Base-by-base conservation (phyloP, 2,888 invertebrate genomes). In the Apamea monoglypha region DNA sequence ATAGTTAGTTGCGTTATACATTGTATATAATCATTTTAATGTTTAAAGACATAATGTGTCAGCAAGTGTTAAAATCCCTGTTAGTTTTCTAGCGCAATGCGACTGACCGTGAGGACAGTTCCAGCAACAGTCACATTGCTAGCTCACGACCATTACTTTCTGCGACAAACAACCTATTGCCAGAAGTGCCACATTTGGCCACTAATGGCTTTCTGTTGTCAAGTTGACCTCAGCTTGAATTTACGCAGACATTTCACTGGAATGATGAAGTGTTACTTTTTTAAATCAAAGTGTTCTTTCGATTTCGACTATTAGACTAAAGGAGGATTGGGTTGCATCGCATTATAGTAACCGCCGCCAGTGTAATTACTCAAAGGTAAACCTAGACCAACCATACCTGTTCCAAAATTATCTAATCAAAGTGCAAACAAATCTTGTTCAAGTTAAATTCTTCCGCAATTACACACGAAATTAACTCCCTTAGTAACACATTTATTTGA, bases 131-230 rank as follows among this genome's bases (percentile, higher is more conserved):
- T 86, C 86, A 84, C 82, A 89, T 89, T 86, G 84, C 80, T 76
- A 74, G 40, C 80, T 78, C 76, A 87, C 66, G 56, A 68, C 82
- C 85, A 91, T 91, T 88, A 91, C 83, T 89, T 90, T 85, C 78
- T 56, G 82, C 91, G 91, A 94, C 89, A 92, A 93, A 93, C 91
- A 92, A 92, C 44, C 91, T 91, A 85, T 61, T 44, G 71, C 66
- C 50, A 76, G 56, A 73, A 78, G 88, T 84, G 88, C 88, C 88
- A 91, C 89, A 88, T 89, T 91, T 83, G 80, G 69, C 85, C 89
- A 70, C 92, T 93, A 93, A 93, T 92, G 91, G 91, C 88, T 88
- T 87, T 71, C 53, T 76, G 53, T 82, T 71, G n/a, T 89, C 82
- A 87, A 89, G 89, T 88, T 84, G 89, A 78, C 29, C 36, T 84